Base-by-base conservation (phyloP, 92 coral and sea anemone species). In the Nematostella vectensis region DNA sequence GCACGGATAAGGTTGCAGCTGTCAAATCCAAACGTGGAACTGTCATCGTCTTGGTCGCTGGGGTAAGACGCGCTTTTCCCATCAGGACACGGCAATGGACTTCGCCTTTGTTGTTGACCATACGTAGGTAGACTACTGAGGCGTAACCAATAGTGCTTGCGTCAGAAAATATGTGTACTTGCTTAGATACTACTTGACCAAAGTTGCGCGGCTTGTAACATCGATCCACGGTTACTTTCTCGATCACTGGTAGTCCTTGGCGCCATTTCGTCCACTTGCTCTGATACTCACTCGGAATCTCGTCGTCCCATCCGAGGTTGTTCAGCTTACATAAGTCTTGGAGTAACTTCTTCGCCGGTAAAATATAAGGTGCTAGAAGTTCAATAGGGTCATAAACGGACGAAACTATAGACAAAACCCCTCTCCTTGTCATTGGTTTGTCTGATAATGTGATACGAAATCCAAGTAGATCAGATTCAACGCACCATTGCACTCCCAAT, bases 41-140 rank as follows among this genome's bases (percentile, higher is more conserved):
- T 2, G 89, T 76, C 27, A 71, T 43, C 10, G 65, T 58, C 38
- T 82, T 82, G 36, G 61, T 54, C 3, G 68, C 73, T 51, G 25
- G 83, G 80, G 12, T 70, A 4, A 82, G 57, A 24, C 83, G 72
- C 3, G 89, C 69, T 39, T 82, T 82, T 3, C 83, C 80, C 67
- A 76, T 64, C 18, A 76, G 56, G 39, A 82, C 65, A 1, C 82
- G 52, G 44, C 89, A 82, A 31, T 76, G 83, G 15, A 66, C 58
- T 1, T 48, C 71, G 31, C 63, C 69, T 6, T 59, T 21, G 60
- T 44, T 45, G 42, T 82, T 60, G 19, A 20, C 29, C 18, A 82
- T 53, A 20, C 83, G 83, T 25, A 70, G 70, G 33, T 83, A 77
- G 16, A 71, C 84, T 6, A 48, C 70, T 0, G 74, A 62, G 29